Evolutionary conservation across 2,797 vertebrate species (phyloP), one percentile per base, ranked within the genome.

Genomic region (Cyprinella venusta): DNA sequence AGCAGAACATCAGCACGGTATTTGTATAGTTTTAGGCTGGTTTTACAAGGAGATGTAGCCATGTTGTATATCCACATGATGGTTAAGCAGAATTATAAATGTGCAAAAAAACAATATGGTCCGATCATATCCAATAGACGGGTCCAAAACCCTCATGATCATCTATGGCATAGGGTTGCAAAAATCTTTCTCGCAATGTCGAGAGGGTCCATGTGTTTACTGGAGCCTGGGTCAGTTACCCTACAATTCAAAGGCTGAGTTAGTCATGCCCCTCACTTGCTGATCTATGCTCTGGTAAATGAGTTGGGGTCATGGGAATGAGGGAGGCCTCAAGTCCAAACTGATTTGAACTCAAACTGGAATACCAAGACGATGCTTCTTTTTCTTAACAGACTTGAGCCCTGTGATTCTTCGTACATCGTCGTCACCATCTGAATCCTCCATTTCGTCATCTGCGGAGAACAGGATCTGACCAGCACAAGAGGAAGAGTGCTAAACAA

Each of bases 371-470:
- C 96, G 97, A 81, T 97, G 97, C 91, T 99, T 99, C 92, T 99
- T 99, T 86, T 98, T 99, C 93, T 98, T 99, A 6, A 96, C 86
- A 0, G 95, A 90, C 91, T 98, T 99, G 70, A 96, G 84, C 84
- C 95, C 96, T 7, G 95, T 94, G 90, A 98, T 93, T 78, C 97
- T 94, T 10, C 95, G 94, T 45, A 97, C 91, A 69, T 98, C 97
- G 52, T 99, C 97, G 79, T 99, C 98, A 0, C 85, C 24, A 0
- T 99, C 97, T 0, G 97, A 98, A 85, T 99, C 97, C 42, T 99
- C 97, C 98, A 99, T 97, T 91, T 99, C 98, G 6, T 99, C 97
- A 15, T 99, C 98, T 6, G 97, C 97, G 0, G 98, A 99, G 93
- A 99, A 98, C 76, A 99, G 96, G 90, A 99, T 97, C 98, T 99